Evolutionary conservation across 64 coral and sea anemone genomes (phyloP).

Genomic region (Montipora foliosa): DNA sequence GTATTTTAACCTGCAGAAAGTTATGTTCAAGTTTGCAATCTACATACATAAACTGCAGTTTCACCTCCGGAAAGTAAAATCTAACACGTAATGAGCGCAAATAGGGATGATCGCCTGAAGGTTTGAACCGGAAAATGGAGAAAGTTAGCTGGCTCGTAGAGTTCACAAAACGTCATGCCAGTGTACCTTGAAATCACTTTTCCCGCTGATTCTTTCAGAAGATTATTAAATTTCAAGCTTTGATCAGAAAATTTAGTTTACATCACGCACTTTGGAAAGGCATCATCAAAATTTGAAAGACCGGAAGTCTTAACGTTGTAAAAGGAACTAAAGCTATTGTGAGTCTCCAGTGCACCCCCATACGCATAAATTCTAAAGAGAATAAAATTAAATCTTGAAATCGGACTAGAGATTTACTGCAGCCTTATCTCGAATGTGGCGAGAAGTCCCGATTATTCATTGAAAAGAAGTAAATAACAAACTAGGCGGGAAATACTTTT

Average conservation of each 20-base stretch:
- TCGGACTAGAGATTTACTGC: not conserved
- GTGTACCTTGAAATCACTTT: not conserved
- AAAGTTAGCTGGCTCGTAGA: not conserved
- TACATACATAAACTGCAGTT: not conserved
- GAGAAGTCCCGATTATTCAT: no score
- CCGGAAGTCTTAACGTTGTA: not conserved
- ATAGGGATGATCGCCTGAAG: not conserved
- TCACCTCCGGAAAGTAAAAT: not conserved
- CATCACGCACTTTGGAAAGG: not conserved
- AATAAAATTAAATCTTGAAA: not conserved
- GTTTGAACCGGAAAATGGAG: not conserved
- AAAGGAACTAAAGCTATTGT: not conserved
- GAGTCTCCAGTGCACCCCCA: not conserved
- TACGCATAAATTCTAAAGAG: no score
- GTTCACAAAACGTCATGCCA: not conserved
- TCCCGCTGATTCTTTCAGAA: not conserved
- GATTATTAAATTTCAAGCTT: not conserved
- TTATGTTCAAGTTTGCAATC: not conserved
- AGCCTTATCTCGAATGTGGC: no score
- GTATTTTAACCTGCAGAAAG: not conserved
- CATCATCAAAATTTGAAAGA: not conserved
- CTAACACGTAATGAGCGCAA: not conserved
- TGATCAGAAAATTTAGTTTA: not conserved
- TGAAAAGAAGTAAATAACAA: no score
- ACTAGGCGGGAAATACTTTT: no score